Evolutionary conservation across 2,888 invertebrate species (phyloP).

Genomic region (Pheosia tremula): DNA sequence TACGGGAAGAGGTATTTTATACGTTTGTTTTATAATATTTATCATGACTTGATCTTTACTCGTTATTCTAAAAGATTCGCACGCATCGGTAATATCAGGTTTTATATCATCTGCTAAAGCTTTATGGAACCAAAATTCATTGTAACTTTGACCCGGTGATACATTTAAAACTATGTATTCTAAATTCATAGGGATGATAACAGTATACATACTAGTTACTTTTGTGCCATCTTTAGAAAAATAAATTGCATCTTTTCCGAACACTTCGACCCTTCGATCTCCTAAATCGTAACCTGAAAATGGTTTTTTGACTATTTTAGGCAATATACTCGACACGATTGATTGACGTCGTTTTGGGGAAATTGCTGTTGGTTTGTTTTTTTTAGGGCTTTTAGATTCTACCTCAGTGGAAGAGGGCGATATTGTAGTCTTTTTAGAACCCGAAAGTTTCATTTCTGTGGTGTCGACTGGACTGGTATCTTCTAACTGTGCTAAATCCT

Average conservation of each 20-base stretch:
- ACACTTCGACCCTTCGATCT: slow-evolving; percentile 72
- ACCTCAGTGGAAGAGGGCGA: slow-evolving; percentile 43
- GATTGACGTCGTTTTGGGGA: slow-evolving; percentile 47
- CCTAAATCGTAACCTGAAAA: slow-evolving; percentile 73
- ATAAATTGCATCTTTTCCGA: slow-evolving; percentile 70
- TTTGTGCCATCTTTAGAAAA: slow-evolving; percentile 73
- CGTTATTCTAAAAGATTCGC: slow-evolving; percentile 70
- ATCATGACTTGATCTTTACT: slow-evolving; percentile 66
- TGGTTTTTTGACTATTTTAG: slow-evolving; percentile 46
- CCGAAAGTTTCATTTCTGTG: slow-evolving; percentile 24
- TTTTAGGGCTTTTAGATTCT: slow-evolving; percentile 57
- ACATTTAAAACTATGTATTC: slow-evolving; percentile 67
- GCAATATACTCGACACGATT: slow-evolving; percentile 21
- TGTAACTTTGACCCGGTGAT: slow-evolving; percentile 60
- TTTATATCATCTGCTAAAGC: slow-evolving; percentile 55
- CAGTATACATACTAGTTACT: slow-evolving; percentile 59
- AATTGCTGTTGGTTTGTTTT: slow-evolving; percentile 45
- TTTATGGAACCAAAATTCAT: slow-evolving; percentile 71
- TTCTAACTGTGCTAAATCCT: slow-evolving; percentile 50
- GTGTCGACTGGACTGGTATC: slow-evolving; percentile 33
- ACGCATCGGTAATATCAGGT: slow-evolving; percentile 46
- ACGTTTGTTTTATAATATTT: slow-evolving; percentile 64
- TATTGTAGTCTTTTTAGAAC: slow-evolving; percentile 41
- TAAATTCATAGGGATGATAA: slow-evolving; percentile 67
- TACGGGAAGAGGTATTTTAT: slow-evolving; percentile 38